These are phyloP conservation scores for Drosophila dives DNA, from an alignment of 2,888 invertebrate species.

Conservation along the genomic window DNA sequence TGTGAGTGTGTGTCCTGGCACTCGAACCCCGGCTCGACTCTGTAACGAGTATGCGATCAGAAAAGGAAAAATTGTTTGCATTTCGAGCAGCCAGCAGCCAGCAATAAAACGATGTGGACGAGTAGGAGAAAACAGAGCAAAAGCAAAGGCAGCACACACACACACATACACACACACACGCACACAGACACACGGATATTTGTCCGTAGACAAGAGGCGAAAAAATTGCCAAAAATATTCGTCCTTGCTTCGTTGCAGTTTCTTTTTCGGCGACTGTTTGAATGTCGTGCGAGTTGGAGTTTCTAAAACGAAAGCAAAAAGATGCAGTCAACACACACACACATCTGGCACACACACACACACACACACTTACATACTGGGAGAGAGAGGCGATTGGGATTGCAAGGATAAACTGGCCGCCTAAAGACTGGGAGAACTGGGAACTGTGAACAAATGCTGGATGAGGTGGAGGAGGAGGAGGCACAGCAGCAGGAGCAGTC, in stretches of 20 bases:
- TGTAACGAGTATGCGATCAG: constrained; percentile 20
- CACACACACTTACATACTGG: constrained; percentile 12
- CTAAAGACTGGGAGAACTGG: constrained; percentile 43
- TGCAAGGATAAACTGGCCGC: constrained; percentile 59
- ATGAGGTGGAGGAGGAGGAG: neutral
- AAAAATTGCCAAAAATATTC: constrained; percentile 83
- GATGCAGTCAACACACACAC: constrained; percentile 53
- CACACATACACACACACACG: constrained; percentile 1
- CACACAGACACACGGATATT: constrained; percentile 6
- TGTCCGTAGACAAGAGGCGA: constrained; percentile 35
- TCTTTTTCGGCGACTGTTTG: constrained; percentile 75
- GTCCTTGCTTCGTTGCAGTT: constrained; percentile 84
- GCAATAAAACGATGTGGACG: constrained; percentile 43
- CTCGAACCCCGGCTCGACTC: constrained; percentile 21
- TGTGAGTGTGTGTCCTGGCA: constrained; percentile 1
- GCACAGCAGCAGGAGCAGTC: constrained; percentile 17
- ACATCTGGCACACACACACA: constrained; percentile 18
- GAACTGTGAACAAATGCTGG: constrained; percentile 12
- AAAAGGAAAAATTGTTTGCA: constrained; percentile 57
- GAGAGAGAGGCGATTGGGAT: constrained; percentile 21
- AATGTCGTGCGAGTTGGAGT: constrained; percentile 72
- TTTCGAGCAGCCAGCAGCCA: constrained; percentile 16
- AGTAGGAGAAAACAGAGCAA: constrained; percentile 47
- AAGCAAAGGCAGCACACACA: constrained; percentile 41
- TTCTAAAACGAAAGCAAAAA: constrained; percentile 83